Evolutionary conservation across 2,888 invertebrate species (phyloP).

Genomic region (Tipula lateralis): DNA sequence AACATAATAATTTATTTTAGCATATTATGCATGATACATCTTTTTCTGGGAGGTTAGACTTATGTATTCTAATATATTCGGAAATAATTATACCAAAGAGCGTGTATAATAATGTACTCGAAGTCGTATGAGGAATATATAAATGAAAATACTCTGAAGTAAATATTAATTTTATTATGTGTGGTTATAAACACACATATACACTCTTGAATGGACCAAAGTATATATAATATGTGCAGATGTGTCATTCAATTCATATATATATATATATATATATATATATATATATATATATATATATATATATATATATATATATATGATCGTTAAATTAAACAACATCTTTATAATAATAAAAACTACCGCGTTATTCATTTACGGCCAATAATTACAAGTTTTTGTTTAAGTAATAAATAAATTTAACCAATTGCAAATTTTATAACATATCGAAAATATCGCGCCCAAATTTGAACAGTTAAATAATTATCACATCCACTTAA

Average conservation of each 20-base stretch:
- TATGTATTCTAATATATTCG: constrained; percentile 1
- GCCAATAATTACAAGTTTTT: not conserved
- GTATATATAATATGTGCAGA: not conserved
- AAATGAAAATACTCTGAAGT: not conserved
- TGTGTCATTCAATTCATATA: not conserved
- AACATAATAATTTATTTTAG: not conserved
- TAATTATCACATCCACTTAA: constrained; percentile 19
- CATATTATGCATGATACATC: not conserved
- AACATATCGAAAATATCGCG: not conserved
- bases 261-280: too few species aligned
- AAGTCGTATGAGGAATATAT: not conserved
- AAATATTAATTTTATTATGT: not conserved
- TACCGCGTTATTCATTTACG: not conserved
- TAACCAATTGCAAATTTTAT: not conserved
- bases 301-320: too few species aligned
- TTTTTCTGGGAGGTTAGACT: not conserved
- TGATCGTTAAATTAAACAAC: not conserved
- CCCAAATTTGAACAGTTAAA: not conserved
- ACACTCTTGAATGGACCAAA: not conserved
- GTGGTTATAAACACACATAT: not conserved
- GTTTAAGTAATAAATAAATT: not conserved
- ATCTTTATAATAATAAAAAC: not conserved
- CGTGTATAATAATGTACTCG: not conserved
- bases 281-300: too few species aligned
- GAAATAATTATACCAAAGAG: not conserved